Evolutionary conservation across 1,140 invertebrate species (phyloP), one percentile per base, ranked within the genome.

Genomic region (Tetranychus urticae): DNA sequence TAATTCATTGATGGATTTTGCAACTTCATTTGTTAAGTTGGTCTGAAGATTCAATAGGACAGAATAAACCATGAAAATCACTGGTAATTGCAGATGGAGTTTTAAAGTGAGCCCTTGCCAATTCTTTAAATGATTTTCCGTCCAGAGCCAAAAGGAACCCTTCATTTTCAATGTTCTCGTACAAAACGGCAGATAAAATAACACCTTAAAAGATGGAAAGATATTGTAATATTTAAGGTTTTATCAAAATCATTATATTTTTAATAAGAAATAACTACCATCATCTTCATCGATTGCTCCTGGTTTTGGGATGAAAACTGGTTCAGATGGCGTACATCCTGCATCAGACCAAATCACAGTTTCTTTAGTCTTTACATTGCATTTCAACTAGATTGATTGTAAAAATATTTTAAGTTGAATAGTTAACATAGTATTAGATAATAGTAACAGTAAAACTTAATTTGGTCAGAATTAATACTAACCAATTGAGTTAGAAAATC

Each of bases 321-420:
- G 67, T 61, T 74, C 74, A 36, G 86, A 88, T 1, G 86, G 85
- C 70, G 84, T 88, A 59, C 80, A 77, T 61, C 82, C 77, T 2
- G 71, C 69, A 68, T 88, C 83, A 59, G 76, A 78, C 85, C 84
- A 89, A 1, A 77, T 81, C 63, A 76, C 73, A n/a, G 69, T 73
- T 1, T 76, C 79, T 65, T 82, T 83, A 1, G 65, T 67, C 12
- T 61, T 46, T 7, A 63, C 34, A 56, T 70, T 68, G n/a, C 68
- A 58, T 65, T 69, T 70, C 36, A 69, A 62, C 69, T 69, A 34
- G 0, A 47, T 47, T 52, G 1, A n/a, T 0, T 0, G 23, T 2
- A 31, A 1, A 33, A 23, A 52, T 31, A n/a, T n/a, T n/a, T n/a
- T n/a, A n/a, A 52, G 1, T n/a, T 31, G n/a, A 52, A 52, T 8